Conservation (phyloP, 2,113 vertebrate genomes). For the Gymnorhina tibicen region DNA sequence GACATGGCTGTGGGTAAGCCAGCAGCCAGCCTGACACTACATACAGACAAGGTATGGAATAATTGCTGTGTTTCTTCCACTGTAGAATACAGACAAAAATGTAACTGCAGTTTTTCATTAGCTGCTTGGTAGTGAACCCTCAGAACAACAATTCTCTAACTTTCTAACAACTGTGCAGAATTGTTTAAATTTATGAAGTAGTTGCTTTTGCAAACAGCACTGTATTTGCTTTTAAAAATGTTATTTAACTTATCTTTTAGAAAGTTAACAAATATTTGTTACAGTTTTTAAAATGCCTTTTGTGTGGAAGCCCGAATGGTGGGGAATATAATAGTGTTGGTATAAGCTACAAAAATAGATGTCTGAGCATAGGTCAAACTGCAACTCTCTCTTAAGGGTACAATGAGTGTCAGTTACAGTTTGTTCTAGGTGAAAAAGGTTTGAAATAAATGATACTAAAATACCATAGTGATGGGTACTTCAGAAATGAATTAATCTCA, state of each 20-base stretch:
- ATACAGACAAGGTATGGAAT: slow-evolving; percentile 89
- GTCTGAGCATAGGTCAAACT: background rate
- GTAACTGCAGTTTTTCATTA: background rate
- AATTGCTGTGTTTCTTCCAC: background rate
- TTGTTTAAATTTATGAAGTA: background rate
- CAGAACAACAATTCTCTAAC: background rate
- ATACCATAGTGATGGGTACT: background rate
- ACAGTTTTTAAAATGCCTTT: background rate
- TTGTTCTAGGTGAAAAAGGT: background rate
- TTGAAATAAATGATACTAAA: slow-evolving; percentile 6
- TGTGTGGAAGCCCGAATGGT: background rate
- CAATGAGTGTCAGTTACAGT: background rate
- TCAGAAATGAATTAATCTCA: background rate
- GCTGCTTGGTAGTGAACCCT: background rate
- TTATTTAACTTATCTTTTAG: background rate
- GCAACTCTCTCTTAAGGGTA: background rate
- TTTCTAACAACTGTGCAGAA: background rate
- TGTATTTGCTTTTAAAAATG: background rate
- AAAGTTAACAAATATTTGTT: background rate
- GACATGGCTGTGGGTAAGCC: slow-evolving; percentile 86
- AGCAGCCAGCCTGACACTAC: slow-evolving; percentile 80
- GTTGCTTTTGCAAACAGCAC: background rate
- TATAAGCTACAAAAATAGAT: background rate
- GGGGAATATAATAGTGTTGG: background rate
- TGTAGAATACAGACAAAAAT: background rate